Evolutionary conservation across 2,113 vertebrate species (phyloP).

Genomic region (Proterorhinus semilunaris): DNA sequence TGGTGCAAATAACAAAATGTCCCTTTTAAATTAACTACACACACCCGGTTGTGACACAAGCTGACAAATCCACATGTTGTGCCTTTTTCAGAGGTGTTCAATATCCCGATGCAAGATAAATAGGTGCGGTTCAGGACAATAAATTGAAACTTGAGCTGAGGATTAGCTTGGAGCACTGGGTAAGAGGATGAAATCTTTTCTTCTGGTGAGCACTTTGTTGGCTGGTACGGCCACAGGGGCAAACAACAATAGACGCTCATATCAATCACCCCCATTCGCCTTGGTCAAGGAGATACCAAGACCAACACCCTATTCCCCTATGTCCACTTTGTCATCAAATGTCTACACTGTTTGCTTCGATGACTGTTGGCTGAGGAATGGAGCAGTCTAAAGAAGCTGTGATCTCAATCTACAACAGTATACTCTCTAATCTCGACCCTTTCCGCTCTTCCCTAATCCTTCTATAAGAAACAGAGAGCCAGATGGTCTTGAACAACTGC

Average conservation of each 20-base stretch:
- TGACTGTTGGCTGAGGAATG: slow-evolving; percentile 49
- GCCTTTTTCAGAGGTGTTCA: slow-evolving; percentile 17
- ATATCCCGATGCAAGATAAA: slow-evolving; percentile 20
- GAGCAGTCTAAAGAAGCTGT: slow-evolving; percentile 23
- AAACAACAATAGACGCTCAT: slow-evolving; percentile 41
- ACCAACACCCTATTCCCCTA: slow-evolving; percentile 1
- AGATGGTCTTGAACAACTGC: slow-evolving; percentile 84
- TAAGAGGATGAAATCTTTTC: slow-evolving; percentile 41
- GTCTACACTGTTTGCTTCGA: slow-evolving; percentile 41
- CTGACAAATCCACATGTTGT: neutral
- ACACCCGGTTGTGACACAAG: neutral
- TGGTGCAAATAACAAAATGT: slow-evolving; percentile 13
- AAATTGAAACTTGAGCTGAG: slow-evolving; percentile 35
- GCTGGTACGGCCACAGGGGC: slow-evolving; percentile 38
- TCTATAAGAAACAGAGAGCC: slow-evolving; percentile 76
- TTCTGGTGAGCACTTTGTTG: slow-evolving; percentile 37
- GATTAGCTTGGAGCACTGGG: slow-evolving; percentile 31
- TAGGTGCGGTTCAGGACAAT: slow-evolving; percentile 10
- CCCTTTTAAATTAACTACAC: neutral
- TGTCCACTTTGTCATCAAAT: slow-evolving; percentile 15
- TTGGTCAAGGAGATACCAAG: slow-evolving; percentile 23
- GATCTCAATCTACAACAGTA: slow-evolving; percentile 48
- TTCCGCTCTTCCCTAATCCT: slow-evolving; percentile 77
- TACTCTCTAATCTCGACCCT: slow-evolving; percentile 70
- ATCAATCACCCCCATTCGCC: slow-evolving; percentile 41